Evolutionary conservation across 2,797 vertebrate species (phyloP), one percentile per base, ranked within the genome.

Genomic region (Sparidentex hasta): DNA sequence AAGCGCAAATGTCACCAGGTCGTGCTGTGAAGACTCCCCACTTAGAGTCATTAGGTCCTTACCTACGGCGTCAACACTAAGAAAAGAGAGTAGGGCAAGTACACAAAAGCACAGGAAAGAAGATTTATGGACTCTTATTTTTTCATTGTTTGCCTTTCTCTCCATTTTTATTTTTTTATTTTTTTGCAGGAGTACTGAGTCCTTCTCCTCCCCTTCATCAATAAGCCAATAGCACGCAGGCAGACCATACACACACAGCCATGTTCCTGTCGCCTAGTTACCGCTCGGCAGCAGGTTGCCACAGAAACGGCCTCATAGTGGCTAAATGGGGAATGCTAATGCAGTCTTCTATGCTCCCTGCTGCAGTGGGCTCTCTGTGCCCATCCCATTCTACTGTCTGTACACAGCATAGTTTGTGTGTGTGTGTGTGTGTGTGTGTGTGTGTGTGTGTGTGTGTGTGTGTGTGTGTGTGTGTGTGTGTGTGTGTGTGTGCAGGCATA

Each of bases 251-350:
- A 92, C 92, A 92, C 79, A 84, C 92, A 93, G 92, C 90, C 94
- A 94, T 94, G 89, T 92, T 95, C 92, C 90, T 94, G 95, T 96
- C 95, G 95, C 95, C 92, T 96, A 94, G 95, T 95, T 95, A 96
- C 95, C 85, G 62, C 90, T 94, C 93, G 75, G 94, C 94, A 95
- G 94, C 93, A 95, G 93, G 95, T 96, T 96, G 95, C 95, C 94
- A 95, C 94, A 95, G 95, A 95, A 96, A 96, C 95, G 80, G 94
- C 91, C 94, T 95, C 94, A 92, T 92, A 91, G 92, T 92, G 88
- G 90, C 93, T 95, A 93, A 93, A 92, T 92, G 90, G 90, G 92
- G 91, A 92, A 94, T 93, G 93, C 91, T 94, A 93, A 95, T 93
- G 92, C 94, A 93, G 94, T 93, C 91, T 90, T 90, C 87, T 84